Percentiles rank a stretch among this genome's conserved stretches.
phyloP scores from a whole-genome alignment of 64 coral and sea anemone species.

The Astreopora myriophthalma region DNA sequence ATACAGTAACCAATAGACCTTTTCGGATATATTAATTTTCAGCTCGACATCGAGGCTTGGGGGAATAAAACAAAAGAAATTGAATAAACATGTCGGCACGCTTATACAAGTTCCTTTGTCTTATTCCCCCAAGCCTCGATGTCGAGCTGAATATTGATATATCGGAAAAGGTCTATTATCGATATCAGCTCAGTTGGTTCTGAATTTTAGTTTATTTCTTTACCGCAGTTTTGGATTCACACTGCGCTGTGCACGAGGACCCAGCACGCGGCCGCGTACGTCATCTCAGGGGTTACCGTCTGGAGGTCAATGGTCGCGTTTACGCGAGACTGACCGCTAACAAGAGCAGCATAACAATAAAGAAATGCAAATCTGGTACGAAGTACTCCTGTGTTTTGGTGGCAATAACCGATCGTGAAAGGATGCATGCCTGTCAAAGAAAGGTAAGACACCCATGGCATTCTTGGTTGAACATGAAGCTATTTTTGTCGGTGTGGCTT shows the following conservation, averaged over 20 bases:
- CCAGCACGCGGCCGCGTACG: constrained; percentile 61
- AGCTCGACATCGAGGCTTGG: too few species aligned
- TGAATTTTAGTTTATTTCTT: background rate
- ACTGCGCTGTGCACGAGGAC: background rate
- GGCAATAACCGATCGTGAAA: constrained; percentile 35
- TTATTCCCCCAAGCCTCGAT: too few species aligned
- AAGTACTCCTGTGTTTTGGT: constrained; percentile 84
- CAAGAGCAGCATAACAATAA: constrained; percentile 39
- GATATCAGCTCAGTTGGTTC: background rate
- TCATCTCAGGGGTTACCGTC: constrained; percentile 54
- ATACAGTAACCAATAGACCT: too few species aligned
- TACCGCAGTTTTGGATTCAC: background rate
- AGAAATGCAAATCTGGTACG: constrained; percentile 70
- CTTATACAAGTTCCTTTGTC: too few species aligned
- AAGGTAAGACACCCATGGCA: background rate
- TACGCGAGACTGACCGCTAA: constrained; percentile 35
- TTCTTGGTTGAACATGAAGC: too few species aligned
- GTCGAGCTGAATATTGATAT: too few species aligned
- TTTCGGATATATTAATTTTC: too few species aligned
- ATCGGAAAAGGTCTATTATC: too few species aligned
- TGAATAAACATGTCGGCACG: too few species aligned
- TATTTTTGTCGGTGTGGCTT: too few species aligned
- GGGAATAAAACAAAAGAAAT: too few species aligned
- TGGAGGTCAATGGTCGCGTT: constrained; percentile 77
- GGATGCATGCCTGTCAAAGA: background rate